Evolutionary conservation across 2,888 invertebrate genomes (phyloP), one percentile per base, ranked within the genome.

Genomic region (Sphinx pinastri): DNA sequence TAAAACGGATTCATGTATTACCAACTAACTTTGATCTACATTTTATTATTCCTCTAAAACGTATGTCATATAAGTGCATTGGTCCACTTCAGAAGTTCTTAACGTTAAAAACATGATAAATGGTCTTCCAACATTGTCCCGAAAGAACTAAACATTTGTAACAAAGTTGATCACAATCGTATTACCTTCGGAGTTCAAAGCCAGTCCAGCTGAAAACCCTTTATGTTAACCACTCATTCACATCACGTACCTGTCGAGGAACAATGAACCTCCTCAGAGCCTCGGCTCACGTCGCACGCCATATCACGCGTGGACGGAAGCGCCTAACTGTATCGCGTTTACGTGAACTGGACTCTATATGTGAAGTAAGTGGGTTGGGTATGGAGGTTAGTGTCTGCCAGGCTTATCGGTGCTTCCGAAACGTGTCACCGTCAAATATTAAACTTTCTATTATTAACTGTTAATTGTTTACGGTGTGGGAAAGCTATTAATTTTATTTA

Each of bases 241-340:
- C 16, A 49, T 68, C 86, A 84, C 86, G 85, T 76, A 63, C 68
- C 68, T 14, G n/a, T 19, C 51, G 52, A 52, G 38, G 75, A 76
- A 72, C 82, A 81, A 77, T 81, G 84, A 85, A 81, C 84, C 60
- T 79, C 77, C 72, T 75, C 74, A 72, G 71, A 67, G 63, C 73
- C 76, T 80, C 88, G 73, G 67, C 76, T 82, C 91, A 91, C 89
- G 91, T 88, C 75, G 72, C 71, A 59, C 16, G 70, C 83, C 86
- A 85, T 85, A 86, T 81, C 81, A 81, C 79, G 81, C 73, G 75
- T 75, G 79, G 75, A 72, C 85, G 89, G 89, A 90, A 87, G 84
- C 80, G 71, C 76, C 80, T 89, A 91, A 91, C 91, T 87, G 91
- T 90, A 79, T 77, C 80, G 72, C 82, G 79, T 79, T 86, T 85